A percentile compares a stretch with the other conserved stretches of the same genome.
Evolutionary conservation across 1,140 invertebrate genomes (phyloP).

Genomic region (Ganaspis sp.): DNA sequence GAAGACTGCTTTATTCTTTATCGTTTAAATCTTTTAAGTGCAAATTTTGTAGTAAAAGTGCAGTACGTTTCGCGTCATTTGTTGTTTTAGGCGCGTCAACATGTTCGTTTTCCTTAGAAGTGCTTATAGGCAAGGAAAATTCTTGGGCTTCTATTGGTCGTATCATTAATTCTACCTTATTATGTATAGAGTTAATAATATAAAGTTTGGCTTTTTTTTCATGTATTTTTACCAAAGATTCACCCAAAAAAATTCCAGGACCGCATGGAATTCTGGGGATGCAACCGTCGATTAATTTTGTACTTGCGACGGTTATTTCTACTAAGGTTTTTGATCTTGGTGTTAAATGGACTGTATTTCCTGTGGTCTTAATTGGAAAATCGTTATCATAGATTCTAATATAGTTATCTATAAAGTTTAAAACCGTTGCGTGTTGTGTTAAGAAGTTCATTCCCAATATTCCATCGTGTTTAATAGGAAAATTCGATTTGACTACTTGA

Average conservation of each 20-base stretch:
- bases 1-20: background rate
- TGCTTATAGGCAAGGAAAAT: no score
- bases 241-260: background rate
- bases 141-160: no score
- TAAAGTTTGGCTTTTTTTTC: background rate
- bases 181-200: background rate
- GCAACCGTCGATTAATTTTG: background rate
- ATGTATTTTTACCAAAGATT: background rate
- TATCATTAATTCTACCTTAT: no score
- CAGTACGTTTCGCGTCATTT: no score
- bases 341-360: background rate
- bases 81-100: no score
- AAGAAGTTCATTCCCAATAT: background rate
- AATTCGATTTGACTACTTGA: background rate
- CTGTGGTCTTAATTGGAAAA: background rate
- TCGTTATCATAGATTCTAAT: background rate
- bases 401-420: background rate
- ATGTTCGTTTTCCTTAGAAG: no score
- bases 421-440: background rate
- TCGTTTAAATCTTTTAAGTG: background rate
- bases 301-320: background rate
- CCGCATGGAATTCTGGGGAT: background rate
- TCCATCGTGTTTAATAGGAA: background rate
- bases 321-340: background rate
- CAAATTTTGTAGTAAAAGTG: no score